Conservation (phyloP, 2,888 invertebrate genomes). For the Limulus polyphemus region DNA sequence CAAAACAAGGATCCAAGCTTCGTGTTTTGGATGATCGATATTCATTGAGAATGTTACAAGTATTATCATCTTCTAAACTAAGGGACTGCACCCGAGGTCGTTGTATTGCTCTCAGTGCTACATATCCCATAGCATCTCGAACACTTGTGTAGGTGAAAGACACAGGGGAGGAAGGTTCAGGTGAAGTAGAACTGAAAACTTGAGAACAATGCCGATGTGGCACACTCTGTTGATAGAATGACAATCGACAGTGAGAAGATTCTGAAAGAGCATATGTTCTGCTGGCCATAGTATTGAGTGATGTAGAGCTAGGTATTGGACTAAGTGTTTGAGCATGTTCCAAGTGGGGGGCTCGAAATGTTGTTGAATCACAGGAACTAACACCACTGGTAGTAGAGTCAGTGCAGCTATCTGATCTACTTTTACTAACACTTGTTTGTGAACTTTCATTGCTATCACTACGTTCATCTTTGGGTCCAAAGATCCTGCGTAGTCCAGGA, state of each 20-base stretch:
- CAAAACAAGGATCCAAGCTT: no score
- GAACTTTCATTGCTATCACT: slow-evolving; percentile 32
- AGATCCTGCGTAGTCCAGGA: not conserved
- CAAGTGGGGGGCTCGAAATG: slow-evolving; percentile 38
- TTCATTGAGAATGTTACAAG: no score
- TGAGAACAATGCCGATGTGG: slow-evolving; percentile 5
- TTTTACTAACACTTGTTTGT: slow-evolving; percentile 34
- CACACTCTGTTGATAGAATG: slow-evolving; percentile 6
- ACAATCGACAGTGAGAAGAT: slow-evolving; percentile 37
- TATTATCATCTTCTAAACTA: slow-evolving; percentile 21
- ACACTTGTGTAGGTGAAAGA: slow-evolving; percentile 30
- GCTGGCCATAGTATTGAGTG: slow-evolving; percentile 29
- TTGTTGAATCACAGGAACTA: slow-evolving; percentile 59
- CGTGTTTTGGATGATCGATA: no score
- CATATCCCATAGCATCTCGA: slow-evolving; percentile 36
- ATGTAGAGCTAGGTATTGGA: slow-evolving; percentile 72
- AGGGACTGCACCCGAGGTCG: slow-evolving; percentile 28
- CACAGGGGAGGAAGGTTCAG: slow-evolving; percentile 13
- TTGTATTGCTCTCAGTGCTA: slow-evolving; percentile 35
- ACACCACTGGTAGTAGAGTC: slow-evolving; percentile 65
- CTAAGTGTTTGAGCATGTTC: slow-evolving; percentile 66
- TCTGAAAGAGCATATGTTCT: slow-evolving; percentile 1
- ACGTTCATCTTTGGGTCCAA: slow-evolving; percentile 14
- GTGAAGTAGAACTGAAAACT: slow-evolving; percentile 12
- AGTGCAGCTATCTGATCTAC: slow-evolving; percentile 47